Conservation (phyloP, 2,113 vertebrate genomes). For the Gobiocypris rarus region DNA sequence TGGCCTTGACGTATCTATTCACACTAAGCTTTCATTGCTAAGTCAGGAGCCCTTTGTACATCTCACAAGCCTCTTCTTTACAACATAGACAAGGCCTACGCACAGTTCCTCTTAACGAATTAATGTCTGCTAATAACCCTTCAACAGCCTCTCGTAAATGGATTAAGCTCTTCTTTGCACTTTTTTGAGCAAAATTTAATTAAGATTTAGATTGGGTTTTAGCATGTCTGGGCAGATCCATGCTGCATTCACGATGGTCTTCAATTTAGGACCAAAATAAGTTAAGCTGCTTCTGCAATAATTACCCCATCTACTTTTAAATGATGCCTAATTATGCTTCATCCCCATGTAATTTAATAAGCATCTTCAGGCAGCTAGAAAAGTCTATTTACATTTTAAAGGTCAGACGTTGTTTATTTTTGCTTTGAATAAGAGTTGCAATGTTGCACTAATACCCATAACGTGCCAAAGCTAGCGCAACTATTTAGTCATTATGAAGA, state of each 20-base stretch:
- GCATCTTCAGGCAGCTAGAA: slow-evolving; percentile 58
- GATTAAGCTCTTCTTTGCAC: slow-evolving; percentile 77
- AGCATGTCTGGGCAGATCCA: slow-evolving; percentile 77
- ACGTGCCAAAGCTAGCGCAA: background rate
- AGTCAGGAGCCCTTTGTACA: slow-evolving; percentile 71
- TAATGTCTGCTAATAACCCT: slow-evolving; percentile 79
- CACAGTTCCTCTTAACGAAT: slow-evolving; percentile 81
- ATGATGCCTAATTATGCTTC: slow-evolving; percentile 77
- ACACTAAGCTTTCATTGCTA: slow-evolving; percentile 70
- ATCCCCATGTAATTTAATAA: slow-evolving; percentile 78
- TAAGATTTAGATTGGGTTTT: slow-evolving; percentile 82
- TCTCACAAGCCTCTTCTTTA: slow-evolving; percentile 62
- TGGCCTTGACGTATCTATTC: slow-evolving; percentile 61
- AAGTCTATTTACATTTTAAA: slow-evolving; percentile 66
- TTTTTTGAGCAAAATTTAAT: slow-evolving; percentile 80
- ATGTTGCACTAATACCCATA: slow-evolving; percentile 24
- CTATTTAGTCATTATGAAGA: background rate
- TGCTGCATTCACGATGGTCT: slow-evolving; percentile 71
- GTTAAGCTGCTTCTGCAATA: slow-evolving; percentile 79
- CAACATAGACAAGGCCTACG: slow-evolving; percentile 70
- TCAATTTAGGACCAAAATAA: slow-evolving; percentile 78
- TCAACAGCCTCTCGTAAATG: slow-evolving; percentile 75
- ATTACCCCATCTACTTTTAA: slow-evolving; percentile 78
- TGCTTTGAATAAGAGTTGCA: slow-evolving; percentile 40
- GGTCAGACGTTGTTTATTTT: slow-evolving; percentile 58